phyloP scores from a whole-genome alignment of 2,113 vertebrate genomes.

The Hypocryptadius cinnamomeus region DNA sequence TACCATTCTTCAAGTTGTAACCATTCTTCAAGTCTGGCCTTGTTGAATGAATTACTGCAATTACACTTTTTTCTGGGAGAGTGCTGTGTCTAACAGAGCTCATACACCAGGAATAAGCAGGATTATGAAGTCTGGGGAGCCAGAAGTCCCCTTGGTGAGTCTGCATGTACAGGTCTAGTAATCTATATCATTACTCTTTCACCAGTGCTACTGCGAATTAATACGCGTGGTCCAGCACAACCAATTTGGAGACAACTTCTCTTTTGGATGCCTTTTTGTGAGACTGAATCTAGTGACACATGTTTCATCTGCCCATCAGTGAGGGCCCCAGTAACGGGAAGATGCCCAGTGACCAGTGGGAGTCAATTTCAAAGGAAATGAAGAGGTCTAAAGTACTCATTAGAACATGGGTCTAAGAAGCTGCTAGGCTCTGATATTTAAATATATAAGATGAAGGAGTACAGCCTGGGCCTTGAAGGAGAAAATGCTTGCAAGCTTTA shows the following conservation, averaged over 20 bases:
- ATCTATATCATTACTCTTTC: not conserved
- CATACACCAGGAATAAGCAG: not conserved
- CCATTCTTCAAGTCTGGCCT: not conserved
- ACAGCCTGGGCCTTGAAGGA: not conserved
- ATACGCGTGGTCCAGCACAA: not conserved
- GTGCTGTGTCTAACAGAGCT: not conserved
- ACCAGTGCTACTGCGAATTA: not conserved
- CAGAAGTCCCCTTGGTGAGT: rapidly evolving
- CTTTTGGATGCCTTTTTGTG: not conserved
- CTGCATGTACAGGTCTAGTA: rapidly evolving
- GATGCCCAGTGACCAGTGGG: not conserved
- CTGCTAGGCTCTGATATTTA: not conserved
- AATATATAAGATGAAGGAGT: not conserved
- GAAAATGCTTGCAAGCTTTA: not conserved
- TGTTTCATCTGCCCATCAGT: not conserved
- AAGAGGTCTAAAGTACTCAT: not conserved
- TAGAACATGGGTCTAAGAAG: not conserved
- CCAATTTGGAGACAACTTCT: not conserved
- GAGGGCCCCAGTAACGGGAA: not conserved
- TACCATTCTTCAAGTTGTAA: not conserved
- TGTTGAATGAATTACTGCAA: not conserved
- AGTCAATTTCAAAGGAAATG: not conserved
- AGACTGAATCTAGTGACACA: not conserved
- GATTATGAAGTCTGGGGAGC: not conserved
- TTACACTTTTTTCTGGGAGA: not conserved